These are phyloP conservation scores for Tigriopus japonicus DNA, from an alignment of 1,140 invertebrate genomes.

Conservation along the genomic window DNA sequence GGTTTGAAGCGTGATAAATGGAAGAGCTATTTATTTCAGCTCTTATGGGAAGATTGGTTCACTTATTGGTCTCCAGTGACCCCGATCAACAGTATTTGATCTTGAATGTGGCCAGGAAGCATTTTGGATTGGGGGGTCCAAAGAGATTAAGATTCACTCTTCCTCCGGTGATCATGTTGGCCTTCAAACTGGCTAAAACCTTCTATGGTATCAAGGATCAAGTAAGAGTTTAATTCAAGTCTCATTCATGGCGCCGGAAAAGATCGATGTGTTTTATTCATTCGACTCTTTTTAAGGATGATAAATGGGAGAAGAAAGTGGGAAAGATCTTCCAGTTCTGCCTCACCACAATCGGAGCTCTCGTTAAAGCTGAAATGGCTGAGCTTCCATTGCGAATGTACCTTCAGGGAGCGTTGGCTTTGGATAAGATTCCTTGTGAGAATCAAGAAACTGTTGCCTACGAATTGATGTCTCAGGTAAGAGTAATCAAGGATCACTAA, in stretches of 20 bases:
- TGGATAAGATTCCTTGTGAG: conserved; percentile 76
- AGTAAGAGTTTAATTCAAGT: no score
- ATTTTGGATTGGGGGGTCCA: conserved; percentile 68
- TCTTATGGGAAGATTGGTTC: conserved; percentile 47
- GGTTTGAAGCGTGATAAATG: no score
- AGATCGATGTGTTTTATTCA: not conserved
- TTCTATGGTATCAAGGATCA: not conserved
- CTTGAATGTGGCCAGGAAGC: conserved; percentile 63
- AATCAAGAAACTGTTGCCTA: conserved; percentile 92
- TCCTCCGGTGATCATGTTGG: conserved; percentile 79
- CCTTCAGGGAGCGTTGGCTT: conserved; percentile 80
- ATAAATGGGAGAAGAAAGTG: conserved; percentile 96
- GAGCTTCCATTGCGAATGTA: conserved; percentile 83
- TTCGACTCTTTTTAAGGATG: conserved; percentile 39
- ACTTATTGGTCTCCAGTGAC: not conserved
- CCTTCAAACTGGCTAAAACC: conserved; percentile 30
- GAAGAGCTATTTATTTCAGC: conserved; percentile 21
- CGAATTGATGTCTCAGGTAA: conserved; percentile 87
- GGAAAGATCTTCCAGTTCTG: conserved; percentile 97
- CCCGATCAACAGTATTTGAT: conserved; percentile 86
- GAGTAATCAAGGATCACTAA: no score
- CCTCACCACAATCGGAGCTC: conserved; percentile 73
- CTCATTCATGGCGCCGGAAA: no score
- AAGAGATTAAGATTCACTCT: conserved; percentile 72
- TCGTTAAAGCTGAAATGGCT: conserved; percentile 81